Conservation (phyloP, 2,888 invertebrate genomes). For the Mylabris sibirica region DNA sequence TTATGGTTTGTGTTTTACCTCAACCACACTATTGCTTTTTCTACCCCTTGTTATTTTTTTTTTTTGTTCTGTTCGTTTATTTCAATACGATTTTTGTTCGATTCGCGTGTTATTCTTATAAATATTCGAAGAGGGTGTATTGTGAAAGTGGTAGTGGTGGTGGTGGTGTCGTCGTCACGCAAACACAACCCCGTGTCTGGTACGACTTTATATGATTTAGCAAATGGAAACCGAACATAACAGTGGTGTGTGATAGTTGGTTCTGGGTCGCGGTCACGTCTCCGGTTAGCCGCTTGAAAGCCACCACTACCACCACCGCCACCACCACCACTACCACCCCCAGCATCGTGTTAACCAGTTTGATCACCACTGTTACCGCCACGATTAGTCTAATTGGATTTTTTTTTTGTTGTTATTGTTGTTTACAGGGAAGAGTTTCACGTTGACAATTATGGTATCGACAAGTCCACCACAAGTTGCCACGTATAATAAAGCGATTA, state of each 20-base stretch:
- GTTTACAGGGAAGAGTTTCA: constrained; percentile 93
- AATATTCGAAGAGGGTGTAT: constrained; percentile 45
- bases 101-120: constrained; percentile 31
- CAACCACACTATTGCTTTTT: constrained; percentile 53
- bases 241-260: constrained; percentile 2
- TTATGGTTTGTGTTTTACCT: constrained; percentile 62
- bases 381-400: constrained; percentile 32
- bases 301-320: constrained; percentile 50
- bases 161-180: constrained; percentile 14
- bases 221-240: background rate
- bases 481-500: constrained; percentile 95
- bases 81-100: background rate
- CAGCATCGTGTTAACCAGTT: constrained; percentile 44
- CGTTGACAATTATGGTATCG: constrained; percentile 93
- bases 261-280: constrained; percentile 46
- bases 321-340: constrained; percentile 40
- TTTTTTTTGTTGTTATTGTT: constrained; percentile 15
- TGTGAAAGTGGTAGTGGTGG: constrained; percentile 41
- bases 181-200: constrained; percentile 30
- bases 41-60: constrained; percentile 18
- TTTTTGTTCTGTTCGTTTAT: background rate
- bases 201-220: constrained; percentile 23
- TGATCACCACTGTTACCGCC: constrained; percentile 37
- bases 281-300: constrained; percentile 48
- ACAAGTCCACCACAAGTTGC: constrained; percentile 96